A percentile compares a stretch with the other conserved stretches of the same genome.
Evolutionary conservation across 2,113 vertebrate species (phyloP).

Genomic region (Hippocampus zosterae): DNA sequence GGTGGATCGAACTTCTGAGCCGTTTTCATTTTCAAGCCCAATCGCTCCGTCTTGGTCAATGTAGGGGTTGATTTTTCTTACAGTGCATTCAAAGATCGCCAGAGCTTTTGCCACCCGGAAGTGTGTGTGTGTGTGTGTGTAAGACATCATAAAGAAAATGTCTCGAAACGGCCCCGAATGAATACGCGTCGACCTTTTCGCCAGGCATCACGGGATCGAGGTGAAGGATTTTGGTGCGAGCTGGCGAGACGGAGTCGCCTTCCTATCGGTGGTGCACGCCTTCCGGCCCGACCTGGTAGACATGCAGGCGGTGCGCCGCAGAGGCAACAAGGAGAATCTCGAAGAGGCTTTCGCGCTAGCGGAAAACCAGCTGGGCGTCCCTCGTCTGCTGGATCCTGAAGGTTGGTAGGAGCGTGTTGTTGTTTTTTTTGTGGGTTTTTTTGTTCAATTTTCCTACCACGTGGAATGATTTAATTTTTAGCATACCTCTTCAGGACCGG

Average conservation of each 20-base stretch:
- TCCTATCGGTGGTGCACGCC: conserved; percentile 88
- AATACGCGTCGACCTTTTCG: not conserved
- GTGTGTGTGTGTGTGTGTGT: no score
- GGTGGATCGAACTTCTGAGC: no score
- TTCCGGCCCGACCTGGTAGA: conserved; percentile 92
- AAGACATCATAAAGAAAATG: not conserved
- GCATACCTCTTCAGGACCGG: no score
- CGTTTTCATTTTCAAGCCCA: no score
- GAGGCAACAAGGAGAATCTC: conserved; percentile 85
- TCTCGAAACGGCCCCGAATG: not conserved
- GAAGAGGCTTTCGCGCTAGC: conserved; percentile 89
- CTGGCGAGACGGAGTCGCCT: conserved; percentile 90
- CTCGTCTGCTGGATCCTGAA: conserved; percentile 93
- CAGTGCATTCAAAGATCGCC: no score
- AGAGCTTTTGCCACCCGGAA: no score
- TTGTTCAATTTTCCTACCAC: no score
- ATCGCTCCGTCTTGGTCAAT: no score
- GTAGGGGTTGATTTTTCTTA: no score
- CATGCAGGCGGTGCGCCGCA: conserved; percentile 80
- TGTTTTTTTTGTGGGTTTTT: no score
- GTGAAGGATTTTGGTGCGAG: conserved; percentile 94
- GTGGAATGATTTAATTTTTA: no score
- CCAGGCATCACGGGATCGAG: conserved; percentile 83
- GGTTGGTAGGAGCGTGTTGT: conserved; percentile 67
- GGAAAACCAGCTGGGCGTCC: conserved; percentile 90